Evolutionary conservation across 2,113 vertebrate species (phyloP), one percentile per base, ranked within the genome.

Genomic region (Hiodon tergisus): DNA sequence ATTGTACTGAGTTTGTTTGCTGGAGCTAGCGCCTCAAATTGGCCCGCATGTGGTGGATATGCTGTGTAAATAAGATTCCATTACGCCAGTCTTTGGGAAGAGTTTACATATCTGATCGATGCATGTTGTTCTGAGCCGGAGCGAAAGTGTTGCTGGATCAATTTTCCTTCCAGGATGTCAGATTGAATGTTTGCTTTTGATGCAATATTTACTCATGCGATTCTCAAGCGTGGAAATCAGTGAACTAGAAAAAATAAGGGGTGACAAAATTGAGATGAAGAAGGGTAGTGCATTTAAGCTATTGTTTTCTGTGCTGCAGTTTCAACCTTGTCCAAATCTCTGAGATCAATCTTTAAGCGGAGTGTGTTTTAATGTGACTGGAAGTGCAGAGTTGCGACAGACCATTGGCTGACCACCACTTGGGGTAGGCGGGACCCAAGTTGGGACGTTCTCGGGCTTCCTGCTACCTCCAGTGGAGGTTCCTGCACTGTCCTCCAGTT

Each of bases 51-150:
- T 31, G 31, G 31, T 46, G 60, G 10, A 16, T 16, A 54, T 52
- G 6, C 51, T 55, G 3, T 48, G 57, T 68, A 68, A 53, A 31
- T 31, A 54, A 66, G 66, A 13, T 65, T 69, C 7, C 59, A 47
- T 47, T 55, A 65, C 6, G 8, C 5, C 46, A 61, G 58, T 52
- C 66, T 53, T 69, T 61, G 47, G 55, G 48, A 5, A 9, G 55
- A 46, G 53, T 70, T 50, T 31, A 31, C 31, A 16, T 73, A 57
- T 53, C 51, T 58, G 60, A 78, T 75, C 59, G 47, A 74, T 78
- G 70, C 31, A 66, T 71, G 72, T 66, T 68, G 46, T 51, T 69
- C 46, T 17, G 59, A 75, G 50, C 61, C 13, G 58, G 47, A 51
- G 47, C 60, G 47, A 31, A 53, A 73, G 71, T 53, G 14, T 16